Evolutionary conservation across 2,888 invertebrate genomes (phyloP).

Genomic region (Ophraella communa): DNA sequence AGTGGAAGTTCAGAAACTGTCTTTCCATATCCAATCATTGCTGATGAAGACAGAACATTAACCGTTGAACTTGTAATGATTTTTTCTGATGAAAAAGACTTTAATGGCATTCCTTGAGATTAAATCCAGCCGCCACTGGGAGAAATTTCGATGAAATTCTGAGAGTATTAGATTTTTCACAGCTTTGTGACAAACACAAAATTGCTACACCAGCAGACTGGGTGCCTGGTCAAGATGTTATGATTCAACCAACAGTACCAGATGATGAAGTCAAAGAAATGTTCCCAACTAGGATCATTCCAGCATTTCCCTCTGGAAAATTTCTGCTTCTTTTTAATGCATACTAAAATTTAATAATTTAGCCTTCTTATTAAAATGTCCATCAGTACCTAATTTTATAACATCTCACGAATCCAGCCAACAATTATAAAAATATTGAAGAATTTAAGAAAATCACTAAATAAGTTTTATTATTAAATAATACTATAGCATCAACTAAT

Average conservation of each 20-base stretch:
- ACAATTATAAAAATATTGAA: too few species aligned
- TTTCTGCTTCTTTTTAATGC: too few species aligned
- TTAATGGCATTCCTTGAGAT: slow-evolving; percentile 80
- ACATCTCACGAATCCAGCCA: too few species aligned
- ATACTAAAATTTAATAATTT: too few species aligned
- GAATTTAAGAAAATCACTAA: too few species aligned
- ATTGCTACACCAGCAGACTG: slow-evolving; percentile 91
- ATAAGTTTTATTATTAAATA: too few species aligned
- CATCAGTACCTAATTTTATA: too few species aligned
- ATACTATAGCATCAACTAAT: too few species aligned
- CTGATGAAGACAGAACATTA: slow-evolving; percentile 81
- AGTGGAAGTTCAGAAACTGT: slow-evolving; percentile 56
- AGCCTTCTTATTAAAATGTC: too few species aligned
- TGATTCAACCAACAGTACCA: slow-evolving; percentile 85
- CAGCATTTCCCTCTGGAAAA: slow-evolving; percentile 85
- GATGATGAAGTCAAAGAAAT: slow-evolving; percentile 71
- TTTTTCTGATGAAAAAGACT: slow-evolving; percentile 86
- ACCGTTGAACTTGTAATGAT: slow-evolving; percentile 87
- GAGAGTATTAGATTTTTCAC: slow-evolving; percentile 89
- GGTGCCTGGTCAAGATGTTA: slow-evolving; percentile 84
- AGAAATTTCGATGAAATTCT: slow-evolving; percentile 87
- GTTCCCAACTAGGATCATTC: slow-evolving; percentile 76
- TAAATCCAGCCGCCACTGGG: slow-evolving; percentile 97
- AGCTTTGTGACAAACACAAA: slow-evolving; percentile 82
- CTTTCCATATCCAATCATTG: slow-evolving; percentile 93